Evolutionary conservation across 1,140 invertebrate genomes (phyloP), one percentile per base, ranked within the genome.

Genomic region (Anoplolepis gracilipes): DNA sequence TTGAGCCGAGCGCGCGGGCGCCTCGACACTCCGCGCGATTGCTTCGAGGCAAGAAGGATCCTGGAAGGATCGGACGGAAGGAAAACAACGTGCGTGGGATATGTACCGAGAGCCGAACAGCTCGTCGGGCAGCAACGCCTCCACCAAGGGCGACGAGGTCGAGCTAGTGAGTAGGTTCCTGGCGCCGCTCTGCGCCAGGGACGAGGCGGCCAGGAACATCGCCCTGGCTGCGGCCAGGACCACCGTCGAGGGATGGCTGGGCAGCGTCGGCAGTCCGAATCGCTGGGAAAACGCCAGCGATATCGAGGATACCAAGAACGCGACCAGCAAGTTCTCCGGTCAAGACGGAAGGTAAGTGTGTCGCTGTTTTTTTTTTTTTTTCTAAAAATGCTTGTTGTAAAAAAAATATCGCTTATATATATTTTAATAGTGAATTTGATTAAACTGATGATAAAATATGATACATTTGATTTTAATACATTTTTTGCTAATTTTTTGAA

Each of bases 221-320:
- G 96, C 95, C 11, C 88, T 96, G 88, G 95, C 95, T 36, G 94
- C 93, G 11, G 96, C 96, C 46, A 95, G 95, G 84, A 96, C 94
- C 72, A 96, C 95, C 36, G 95, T 96, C 70, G 95, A 96, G 89
- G 95, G 95, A 67, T 96, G 96, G 96, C 92, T 96, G 81, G 95
- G 95, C 22, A 95, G 95, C 33, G 94, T 95, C 73, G 95, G 94
- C 30, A 95, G 93, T 90, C 94, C 95, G n/a, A 95, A 94, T 90
- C 91, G 92, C 33, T 90, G 91, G 90, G 92, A 93, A 64, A 90
- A 93, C 76, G 59, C 84, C 42, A 76, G 77, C n/a, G 92, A 92
- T 55, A 91, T 91, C 87, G 91, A 92, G 61, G 90, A 93, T 53
- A 53, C 33, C 57, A 87, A 90, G 64, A 79, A 73, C 33, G 72